Percentiles rank a stretch among this genome's conserved stretches.
Evolutionary conservation across 2,113 vertebrate genomes (phyloP).

Genomic region (Pteruthius melanotis): DNA sequence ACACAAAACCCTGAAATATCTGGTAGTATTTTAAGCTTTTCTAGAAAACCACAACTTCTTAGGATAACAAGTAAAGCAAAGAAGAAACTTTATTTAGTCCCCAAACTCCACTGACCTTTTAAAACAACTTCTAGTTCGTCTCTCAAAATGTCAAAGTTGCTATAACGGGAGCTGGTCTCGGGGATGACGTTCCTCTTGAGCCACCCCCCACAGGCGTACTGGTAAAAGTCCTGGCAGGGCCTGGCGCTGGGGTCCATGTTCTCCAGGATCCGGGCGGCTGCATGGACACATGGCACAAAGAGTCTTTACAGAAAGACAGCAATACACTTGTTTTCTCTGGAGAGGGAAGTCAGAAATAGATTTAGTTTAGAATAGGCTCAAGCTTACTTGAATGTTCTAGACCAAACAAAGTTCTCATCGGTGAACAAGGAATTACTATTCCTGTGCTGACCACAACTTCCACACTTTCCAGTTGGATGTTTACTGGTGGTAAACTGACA

Average conservation of each 20-base stretch:
- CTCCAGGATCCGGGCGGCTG: slow-evolving; percentile 90
- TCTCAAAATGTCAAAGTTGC: slow-evolving; percentile 92
- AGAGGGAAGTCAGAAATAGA: background rate
- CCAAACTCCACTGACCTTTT: slow-evolving; percentile 83
- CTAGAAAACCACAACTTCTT: background rate
- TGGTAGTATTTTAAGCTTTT: background rate
- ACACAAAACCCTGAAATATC: background rate
- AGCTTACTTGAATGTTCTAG: background rate
- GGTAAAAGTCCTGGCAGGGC: slow-evolving; percentile 90
- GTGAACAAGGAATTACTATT: background rate
- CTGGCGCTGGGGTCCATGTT: slow-evolving; percentile 86
- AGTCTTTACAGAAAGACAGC: background rate
- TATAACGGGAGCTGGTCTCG: slow-evolving; percentile 90
- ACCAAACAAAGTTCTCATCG: background rate
- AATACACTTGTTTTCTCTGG: background rate
- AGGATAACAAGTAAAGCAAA: background rate
- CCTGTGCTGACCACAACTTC: background rate
- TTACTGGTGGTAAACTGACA: background rate
- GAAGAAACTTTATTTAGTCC: slow-evolving; percentile 40
- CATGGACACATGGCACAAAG: background rate
- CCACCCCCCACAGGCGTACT: slow-evolving; percentile 94
- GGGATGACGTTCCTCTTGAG: slow-evolving; percentile 91
- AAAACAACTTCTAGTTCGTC: slow-evolving; percentile 90
- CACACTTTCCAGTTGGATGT: background rate
- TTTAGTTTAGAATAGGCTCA: background rate